Conservation (phyloP, 2,797 vertebrate species). For the Hydrocynus forskahlii region DNA sequence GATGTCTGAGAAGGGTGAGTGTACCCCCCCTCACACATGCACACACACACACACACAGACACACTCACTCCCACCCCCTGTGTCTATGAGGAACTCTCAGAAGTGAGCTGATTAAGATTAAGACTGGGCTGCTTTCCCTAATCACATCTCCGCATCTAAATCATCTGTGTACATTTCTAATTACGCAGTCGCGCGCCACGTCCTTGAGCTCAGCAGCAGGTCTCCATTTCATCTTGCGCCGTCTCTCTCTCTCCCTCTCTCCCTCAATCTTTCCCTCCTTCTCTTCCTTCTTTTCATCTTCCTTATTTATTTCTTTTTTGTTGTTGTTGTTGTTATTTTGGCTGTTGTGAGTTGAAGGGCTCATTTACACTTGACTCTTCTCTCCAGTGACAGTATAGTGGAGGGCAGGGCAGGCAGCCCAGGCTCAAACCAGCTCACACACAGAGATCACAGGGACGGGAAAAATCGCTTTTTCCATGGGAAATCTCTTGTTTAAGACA, state of each 20-base stretch:
- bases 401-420: constrained; percentile 43
- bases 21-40: neutral
- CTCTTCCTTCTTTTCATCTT: constrained; percentile 43
- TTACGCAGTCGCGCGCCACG: constrained; percentile 78
- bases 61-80: constrained; percentile 35
- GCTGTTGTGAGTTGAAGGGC: constrained; percentile 66
- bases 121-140: constrained; percentile 80
- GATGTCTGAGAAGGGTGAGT: constrained; percentile 42
- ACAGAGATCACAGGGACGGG: constrained; percentile 20
- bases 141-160: constrained; percentile 83
- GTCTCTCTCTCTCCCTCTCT: constrained; percentile 27
- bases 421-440: neutral
- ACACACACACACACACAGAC: neutral
- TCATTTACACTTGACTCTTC: constrained; percentile 72
- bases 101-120: constrained; percentile 83
- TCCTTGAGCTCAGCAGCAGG: constrained; percentile 83
- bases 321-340: constrained; percentile 67
- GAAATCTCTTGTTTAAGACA: constrained; percentile 17
- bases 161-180: constrained; percentile 87
- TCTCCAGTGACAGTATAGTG: constrained; percentile 68
- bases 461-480: constrained; percentile 15
- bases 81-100: constrained; percentile 75
- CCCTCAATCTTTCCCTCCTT: constrained; percentile 36
- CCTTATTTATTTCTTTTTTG: constrained; percentile 67
- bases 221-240: constrained; percentile 77